These are phyloP conservation scores for Oceanites oceanicus DNA, from an alignment of 2,113 vertebrate species.

Conservation along the genomic window DNA sequence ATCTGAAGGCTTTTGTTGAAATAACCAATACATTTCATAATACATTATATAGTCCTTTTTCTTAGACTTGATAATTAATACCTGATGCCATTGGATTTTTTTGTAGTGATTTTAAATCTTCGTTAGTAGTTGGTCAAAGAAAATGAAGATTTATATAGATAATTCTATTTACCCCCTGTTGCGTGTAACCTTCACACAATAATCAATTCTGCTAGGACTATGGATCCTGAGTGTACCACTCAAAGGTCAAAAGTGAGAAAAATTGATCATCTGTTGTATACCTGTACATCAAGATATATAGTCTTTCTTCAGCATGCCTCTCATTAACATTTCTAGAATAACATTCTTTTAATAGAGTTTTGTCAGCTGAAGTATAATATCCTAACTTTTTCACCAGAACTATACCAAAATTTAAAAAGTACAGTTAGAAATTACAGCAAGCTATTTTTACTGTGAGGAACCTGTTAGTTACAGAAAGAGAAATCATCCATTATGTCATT, in stretches of 20 bases:
- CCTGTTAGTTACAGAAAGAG: slow-evolving; percentile 74
- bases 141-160: slow-evolving; percentile 56
- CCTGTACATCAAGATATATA: slow-evolving; percentile 40
- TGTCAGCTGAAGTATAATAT: background rate
- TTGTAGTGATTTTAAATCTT: background rate
- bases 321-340: slow-evolving; percentile 33
- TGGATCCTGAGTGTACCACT: slow-evolving; percentile 1
- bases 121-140: background rate
- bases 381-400: background rate
- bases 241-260: slow-evolving; percentile 49
- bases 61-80: background rate
- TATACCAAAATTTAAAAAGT: background rate
- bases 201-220: slow-evolving; percentile 24
- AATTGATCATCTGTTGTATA: slow-evolving; percentile 52
- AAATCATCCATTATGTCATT: slow-evolving; percentile 71
- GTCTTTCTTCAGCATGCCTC: background rate
- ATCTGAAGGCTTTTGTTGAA: background rate
- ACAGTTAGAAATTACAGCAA: slow-evolving; percentile 21
- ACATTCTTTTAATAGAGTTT: slow-evolving; percentile 26
- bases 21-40: background rate
- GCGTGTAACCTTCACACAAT: slow-evolving; percentile 33
- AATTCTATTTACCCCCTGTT: slow-evolving; percentile 1
- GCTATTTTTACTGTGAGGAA: slow-evolving; percentile 40
- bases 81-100: background rate
- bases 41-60: background rate